These are phyloP conservation scores for Rhineura floridana DNA, from an alignment of 2,113 vertebrate species.

Conservation along the genomic window DNA sequence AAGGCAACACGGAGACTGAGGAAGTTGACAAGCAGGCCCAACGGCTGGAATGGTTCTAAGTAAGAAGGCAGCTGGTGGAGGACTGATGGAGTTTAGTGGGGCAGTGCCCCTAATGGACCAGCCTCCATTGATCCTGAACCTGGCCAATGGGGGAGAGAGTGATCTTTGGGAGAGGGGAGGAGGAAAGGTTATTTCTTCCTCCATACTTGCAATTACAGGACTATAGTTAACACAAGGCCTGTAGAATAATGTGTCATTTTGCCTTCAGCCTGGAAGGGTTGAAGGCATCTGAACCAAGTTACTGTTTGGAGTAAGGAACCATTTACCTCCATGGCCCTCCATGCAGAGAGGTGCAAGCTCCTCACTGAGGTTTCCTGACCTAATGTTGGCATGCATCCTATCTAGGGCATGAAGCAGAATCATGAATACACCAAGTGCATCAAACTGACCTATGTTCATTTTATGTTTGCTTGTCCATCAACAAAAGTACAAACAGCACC, in stretches of 20 bases:
- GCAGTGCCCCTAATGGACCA: no score
- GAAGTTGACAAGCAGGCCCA: no score
- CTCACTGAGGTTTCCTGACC: neutral
- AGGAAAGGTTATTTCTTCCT: no score
- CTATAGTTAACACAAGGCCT: neutral
- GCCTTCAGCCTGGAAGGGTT: neutral
- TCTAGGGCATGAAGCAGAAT: neutral
- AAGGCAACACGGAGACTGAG: no score
- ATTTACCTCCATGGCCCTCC: neutral
- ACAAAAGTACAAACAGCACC: no score
- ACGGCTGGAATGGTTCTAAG: no score
- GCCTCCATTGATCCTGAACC: neutral
- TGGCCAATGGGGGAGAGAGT: neutral
- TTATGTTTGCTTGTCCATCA: neutral
- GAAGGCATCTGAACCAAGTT: neutral
- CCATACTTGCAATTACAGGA: neutral
- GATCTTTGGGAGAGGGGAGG: neutral
- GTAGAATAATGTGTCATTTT: neutral
- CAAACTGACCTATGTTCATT: neutral
- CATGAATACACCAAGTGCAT: no score
- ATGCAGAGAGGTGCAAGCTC: neutral
- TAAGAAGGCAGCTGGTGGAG: no score
- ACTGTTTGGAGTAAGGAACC: neutral
- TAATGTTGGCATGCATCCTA: neutral
- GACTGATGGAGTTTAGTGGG: no score